phyloP scores from a whole-genome alignment of 2,113 vertebrate species.

The Zosterops lateralis region DNA sequence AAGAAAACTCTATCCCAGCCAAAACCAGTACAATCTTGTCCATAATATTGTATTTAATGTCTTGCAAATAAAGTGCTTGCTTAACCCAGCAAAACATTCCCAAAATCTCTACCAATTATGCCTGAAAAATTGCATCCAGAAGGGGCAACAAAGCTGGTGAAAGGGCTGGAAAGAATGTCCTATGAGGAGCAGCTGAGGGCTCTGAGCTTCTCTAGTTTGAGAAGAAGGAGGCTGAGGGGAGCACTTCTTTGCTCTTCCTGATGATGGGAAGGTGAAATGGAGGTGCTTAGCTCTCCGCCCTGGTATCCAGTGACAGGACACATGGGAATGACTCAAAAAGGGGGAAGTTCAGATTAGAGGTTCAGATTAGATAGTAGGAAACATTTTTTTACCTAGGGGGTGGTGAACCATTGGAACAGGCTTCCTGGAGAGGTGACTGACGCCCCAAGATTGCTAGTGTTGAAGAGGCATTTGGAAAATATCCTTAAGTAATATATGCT shows the following conservation, averaged over 20 bases:
- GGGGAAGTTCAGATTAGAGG: neutral
- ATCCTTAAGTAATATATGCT: neutral
- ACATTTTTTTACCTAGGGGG: neutral
- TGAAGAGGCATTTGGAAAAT: neutral
- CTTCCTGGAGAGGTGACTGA: neutral
- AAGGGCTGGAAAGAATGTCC: neutral
- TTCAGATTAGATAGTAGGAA: neutral
- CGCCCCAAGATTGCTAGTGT: neutral
- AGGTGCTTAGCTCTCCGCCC: neutral
- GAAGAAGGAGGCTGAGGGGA: neutral
- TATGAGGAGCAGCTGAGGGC: neutral
- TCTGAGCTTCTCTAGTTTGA: neutral
- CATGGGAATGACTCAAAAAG: neutral
- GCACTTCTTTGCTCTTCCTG: neutral
- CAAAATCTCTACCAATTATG: neutral
- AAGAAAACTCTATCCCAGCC: neutral
- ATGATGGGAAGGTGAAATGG: rapidly evolving
- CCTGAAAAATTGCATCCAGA: neutral
- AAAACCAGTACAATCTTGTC: neutral
- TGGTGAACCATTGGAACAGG: neutral
- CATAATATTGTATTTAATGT: neutral
- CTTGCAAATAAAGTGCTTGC: neutral
- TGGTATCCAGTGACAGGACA: neutral
- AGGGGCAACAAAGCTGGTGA: neutral
- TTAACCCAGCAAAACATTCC: neutral